Conservation (phyloP, 1,140 invertebrate species). For the Berghia stephanieae region DNA sequence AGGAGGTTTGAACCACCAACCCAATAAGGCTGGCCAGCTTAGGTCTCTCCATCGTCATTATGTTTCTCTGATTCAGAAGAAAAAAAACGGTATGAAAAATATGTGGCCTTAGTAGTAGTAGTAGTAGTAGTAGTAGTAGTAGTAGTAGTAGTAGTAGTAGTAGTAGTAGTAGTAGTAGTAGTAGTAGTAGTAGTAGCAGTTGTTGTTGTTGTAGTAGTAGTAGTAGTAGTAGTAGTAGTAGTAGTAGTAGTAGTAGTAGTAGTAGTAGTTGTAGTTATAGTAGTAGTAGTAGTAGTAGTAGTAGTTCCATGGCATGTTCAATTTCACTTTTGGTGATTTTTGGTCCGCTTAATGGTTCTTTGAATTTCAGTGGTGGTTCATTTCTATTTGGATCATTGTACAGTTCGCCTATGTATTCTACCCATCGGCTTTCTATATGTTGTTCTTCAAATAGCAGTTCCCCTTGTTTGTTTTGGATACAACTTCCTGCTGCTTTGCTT, state of each 20-base stretch:
- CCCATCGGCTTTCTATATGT: too few relatives aligned
- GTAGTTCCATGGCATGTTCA: too few relatives aligned
- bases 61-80: conserved; percentile 26
- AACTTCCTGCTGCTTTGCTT: too few relatives aligned
- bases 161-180: conserved; percentile 8
- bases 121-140: conserved; percentile 6
- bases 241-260: neutral
- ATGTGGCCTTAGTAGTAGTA: neutral
- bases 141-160: conserved; percentile 7
- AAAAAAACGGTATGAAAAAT: neutral
- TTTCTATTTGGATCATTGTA: too few relatives aligned
- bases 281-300: conserved; percentile 1
- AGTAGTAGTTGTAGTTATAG: neutral
- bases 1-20: conserved; percentile 91
- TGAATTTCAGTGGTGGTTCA: too few relatives aligned
- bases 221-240: neutral
- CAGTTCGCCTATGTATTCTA: too few relatives aligned
- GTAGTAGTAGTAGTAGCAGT: conserved; percentile 3
- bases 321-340: too few relatives aligned
- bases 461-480: too few relatives aligned
- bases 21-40: conserved; percentile 80
- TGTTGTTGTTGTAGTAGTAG: neutral
- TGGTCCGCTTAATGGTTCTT: too few relatives aligned
- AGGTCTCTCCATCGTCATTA: conserved; percentile 30
- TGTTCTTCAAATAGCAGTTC: too few relatives aligned